Evolutionary conservation across 2,888 invertebrate genomes (phyloP).

Genomic region (Heteromurus nitidus): DNA sequence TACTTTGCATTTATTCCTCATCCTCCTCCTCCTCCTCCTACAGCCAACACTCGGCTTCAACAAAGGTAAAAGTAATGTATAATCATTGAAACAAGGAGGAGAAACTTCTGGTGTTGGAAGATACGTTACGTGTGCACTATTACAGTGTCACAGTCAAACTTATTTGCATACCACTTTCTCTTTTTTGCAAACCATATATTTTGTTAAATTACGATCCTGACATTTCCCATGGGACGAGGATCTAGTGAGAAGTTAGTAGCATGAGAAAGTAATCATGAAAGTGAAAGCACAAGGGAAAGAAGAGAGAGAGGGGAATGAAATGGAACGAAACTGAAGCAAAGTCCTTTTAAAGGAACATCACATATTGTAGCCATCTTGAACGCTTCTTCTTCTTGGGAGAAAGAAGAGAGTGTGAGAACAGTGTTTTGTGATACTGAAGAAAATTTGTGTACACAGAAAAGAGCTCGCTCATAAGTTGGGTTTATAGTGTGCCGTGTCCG

Average conservation of each 20-base stretch:
- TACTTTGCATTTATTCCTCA: background rate
- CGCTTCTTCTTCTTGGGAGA: too few relatives aligned
- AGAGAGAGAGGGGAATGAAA: background rate
- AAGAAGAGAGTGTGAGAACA: too few relatives aligned
- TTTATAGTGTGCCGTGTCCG: too few relatives aligned
- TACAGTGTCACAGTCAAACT: conserved; percentile 13
- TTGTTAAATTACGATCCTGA: conserved; percentile 28
- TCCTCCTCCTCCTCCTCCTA: background rate
- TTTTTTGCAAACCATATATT: conserved; percentile 30
- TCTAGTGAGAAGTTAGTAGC: conserved; percentile 10
- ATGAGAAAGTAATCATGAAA: conserved; percentile 15
- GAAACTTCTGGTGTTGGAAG: background rate
- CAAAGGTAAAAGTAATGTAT: too few relatives aligned
- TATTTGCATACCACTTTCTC: conserved; percentile 19
- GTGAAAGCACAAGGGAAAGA: background rate
- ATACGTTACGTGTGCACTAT: conserved; percentile 3
- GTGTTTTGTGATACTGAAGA: too few relatives aligned
- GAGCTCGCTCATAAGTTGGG: too few relatives aligned
- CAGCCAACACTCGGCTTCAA: too few relatives aligned
- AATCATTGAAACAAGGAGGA: too few relatives aligned
- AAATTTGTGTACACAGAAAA: too few relatives aligned
- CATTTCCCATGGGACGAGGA: conserved; percentile 18
- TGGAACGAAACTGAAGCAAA: too few relatives aligned
- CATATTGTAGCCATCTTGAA: too few relatives aligned
- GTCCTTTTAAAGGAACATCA: too few relatives aligned